phyloP scores from a whole-genome alignment of 1,140 invertebrate genomes.

The Drosophila sp. region DNA sequence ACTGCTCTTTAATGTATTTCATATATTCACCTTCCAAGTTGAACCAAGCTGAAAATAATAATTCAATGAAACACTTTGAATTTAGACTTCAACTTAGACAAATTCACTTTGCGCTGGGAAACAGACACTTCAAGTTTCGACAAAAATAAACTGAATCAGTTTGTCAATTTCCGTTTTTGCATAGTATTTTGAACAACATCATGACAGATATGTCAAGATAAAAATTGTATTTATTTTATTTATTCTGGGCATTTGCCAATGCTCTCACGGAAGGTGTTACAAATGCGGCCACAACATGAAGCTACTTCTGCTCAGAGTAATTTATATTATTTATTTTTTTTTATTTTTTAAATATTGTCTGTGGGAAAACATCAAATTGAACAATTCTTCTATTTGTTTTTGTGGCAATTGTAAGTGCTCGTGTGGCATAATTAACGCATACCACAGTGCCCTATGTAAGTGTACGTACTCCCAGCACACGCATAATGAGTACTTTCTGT shows the following conservation, averaged over 20 bases:
- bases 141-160: background rate
- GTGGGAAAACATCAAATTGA: slow-evolving; percentile 65
- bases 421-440: slow-evolving; percentile 71
- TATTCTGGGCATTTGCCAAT: slow-evolving; percentile 5
- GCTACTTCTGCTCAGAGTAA: background rate
- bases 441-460: slow-evolving; percentile 47
- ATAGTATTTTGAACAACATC: background rate
- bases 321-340: too few species aligned
- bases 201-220: slow-evolving; percentile 6
- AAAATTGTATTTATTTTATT: background rate
- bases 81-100: background rate
- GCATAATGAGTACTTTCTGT: too few species aligned
- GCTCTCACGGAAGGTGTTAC: background rate
- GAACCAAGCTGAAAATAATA: too few species aligned
- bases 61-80: too few species aligned
- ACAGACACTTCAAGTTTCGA: background rate
- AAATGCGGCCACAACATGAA: background rate
- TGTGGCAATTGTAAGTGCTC: slow-evolving; percentile 50
- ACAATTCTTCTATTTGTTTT: slow-evolving; percentile 41
- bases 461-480: slow-evolving; percentile 2
- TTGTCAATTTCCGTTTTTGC: slow-evolving; percentile 10
- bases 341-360: slow-evolving; percentile 4
- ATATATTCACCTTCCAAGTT: too few species aligned
- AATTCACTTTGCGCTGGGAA: background rate
- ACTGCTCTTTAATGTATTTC: too few species aligned